Base-by-base conservation (phyloP, 2,888 invertebrate species). In the Deilephila elpenor region DNA sequence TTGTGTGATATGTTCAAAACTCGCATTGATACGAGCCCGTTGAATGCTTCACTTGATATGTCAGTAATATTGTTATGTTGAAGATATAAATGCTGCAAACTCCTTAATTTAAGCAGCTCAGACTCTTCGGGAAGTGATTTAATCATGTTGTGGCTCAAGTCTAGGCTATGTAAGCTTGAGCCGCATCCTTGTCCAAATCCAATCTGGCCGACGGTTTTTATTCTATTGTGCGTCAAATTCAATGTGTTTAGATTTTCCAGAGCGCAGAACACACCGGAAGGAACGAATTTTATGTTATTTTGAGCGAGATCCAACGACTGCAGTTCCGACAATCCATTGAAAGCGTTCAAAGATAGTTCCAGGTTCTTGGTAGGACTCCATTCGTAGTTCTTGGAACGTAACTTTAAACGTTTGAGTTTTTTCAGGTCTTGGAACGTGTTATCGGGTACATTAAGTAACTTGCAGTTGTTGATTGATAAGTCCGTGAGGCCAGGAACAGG, bases 1-100 rank as follows among this genome's bases (percentile, higher is more conserved):
- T 99, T 99, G 89, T 97, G 97, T 80, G 98, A 98, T 86, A 98
- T 95, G 95, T 99, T 98, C 72, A 99, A 91, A 59, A 97, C 96
- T 82, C 97, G 96, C 88, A 99, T 94, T 70, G 97, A 97, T 59
- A 96, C 96, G 71, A 98, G 95, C 62, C 98, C 97, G 76, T 96
- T 96, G 79, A 98, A 96, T 25, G 98, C 96, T 86, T 97, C 97
- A 82, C 96, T 96, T 76, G 97, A 97, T 84, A 98, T 96, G 83
- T 97, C 96, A 73, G 96, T 96, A 78, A 98, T 96, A 86, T 97
- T 96, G 89, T 99, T 99, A 88, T 97, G 96, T 89, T 98, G 97
- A 82, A 99, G 90, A 83, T 96, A 96, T 59, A 99, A 95, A 83
- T 97, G 96, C 83, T 97, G 97, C 71, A 99, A 93, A 75, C 98